A percentile compares a stretch with the other conserved stretches of the same genome.
These are phyloP conservation scores for Tricholaema leucomelas DNA, from an alignment of 2,113 vertebrate genomes.

Conservation along the genomic window DNA sequence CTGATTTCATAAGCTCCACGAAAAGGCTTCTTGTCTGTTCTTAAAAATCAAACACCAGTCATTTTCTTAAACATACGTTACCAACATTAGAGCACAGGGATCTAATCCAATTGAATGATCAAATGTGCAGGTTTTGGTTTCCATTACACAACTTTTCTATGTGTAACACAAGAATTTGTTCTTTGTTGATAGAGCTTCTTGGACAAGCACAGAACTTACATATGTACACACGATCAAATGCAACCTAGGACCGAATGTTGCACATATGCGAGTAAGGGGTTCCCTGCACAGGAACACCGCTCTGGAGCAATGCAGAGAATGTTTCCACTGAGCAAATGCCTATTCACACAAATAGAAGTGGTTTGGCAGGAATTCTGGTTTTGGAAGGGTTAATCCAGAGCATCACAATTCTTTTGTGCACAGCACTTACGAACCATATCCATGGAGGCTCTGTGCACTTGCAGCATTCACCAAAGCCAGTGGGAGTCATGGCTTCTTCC, in stretches of 20 bases:
- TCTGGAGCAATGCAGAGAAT: neutral
- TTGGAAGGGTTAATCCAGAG: slow-evolving; percentile 25
- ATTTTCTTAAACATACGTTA: neutral
- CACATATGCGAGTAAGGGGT: neutral
- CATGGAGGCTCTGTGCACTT: neutral
- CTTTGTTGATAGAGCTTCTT: neutral
- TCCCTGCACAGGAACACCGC: neutral
- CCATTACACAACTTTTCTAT: neutral
- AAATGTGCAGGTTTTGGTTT: neutral
- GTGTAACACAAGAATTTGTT: neutral
- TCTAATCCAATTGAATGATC: neutral
- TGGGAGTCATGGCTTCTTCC: neutral
- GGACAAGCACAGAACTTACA: neutral
- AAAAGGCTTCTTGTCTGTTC: neutral
- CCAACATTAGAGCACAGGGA: neutral
- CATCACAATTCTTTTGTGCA: neutral
- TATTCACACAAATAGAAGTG: fast-evolving
- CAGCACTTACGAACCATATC: neutral
- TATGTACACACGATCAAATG: neutral
- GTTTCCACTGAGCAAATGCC: neutral
- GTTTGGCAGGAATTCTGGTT: neutral
- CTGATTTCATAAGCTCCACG: neutral
- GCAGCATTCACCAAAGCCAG: neutral
- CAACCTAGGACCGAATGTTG: neutral
- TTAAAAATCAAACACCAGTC: neutral